phyloP scores from a whole-genome alignment of 1,140 invertebrate species.

The Leptonema lineaticorne region DNA sequence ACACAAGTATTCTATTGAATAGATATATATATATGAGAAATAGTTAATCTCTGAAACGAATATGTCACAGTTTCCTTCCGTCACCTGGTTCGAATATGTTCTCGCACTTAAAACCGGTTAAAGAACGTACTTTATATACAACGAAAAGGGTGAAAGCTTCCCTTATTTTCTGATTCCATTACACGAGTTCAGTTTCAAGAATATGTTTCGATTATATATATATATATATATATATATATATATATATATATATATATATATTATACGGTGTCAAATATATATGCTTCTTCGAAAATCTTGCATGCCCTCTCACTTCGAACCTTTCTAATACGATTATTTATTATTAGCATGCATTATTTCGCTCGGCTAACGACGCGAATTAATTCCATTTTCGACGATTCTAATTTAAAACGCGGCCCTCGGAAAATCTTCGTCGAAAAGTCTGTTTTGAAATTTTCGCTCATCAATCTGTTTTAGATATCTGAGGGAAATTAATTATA shows the following conservation, averaged over 20 bases:
- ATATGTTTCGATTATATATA: constrained; percentile 12
- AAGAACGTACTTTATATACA: too few relatives aligned
- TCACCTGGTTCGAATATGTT: constrained; percentile 1
- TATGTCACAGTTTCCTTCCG: constrained; percentile 10
- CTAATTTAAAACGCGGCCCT: background rate
- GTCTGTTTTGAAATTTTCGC: background rate
- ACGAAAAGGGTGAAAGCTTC: constrained; percentile 5
- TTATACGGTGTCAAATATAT: background rate
- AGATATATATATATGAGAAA: too few relatives aligned
- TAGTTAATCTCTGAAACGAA: background rate
- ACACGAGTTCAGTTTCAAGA: background rate
- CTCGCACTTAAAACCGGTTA: too few relatives aligned
- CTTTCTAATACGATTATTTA: constrained; percentile 15
- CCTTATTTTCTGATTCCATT: constrained; percentile 10
- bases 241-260: too few relatives aligned
- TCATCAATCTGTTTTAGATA: background rate
- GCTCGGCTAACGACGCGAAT: background rate
- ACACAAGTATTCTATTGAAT: too few relatives aligned
- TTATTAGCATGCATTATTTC: background rate
- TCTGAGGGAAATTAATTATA: background rate
- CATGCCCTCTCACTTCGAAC: background rate
- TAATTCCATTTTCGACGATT: background rate
- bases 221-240: too few relatives aligned
- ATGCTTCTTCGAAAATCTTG: background rate
- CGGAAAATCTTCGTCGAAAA: background rate